phyloP scores from a whole-genome alignment of 2,797 vertebrate species.

The Phalloptychus januarius region DNA sequence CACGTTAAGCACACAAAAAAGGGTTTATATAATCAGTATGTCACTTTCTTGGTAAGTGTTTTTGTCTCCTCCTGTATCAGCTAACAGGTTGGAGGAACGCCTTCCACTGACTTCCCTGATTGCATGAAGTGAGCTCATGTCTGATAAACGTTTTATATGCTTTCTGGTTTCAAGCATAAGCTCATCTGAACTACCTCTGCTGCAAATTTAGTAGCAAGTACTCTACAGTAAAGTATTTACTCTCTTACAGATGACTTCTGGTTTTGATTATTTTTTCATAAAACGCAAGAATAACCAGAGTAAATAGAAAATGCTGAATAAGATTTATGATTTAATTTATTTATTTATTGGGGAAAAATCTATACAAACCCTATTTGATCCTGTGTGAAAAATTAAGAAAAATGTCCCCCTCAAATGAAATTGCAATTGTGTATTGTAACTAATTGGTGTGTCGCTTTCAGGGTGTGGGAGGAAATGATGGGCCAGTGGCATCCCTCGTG shows the following conservation, averaged over 20 bases:
- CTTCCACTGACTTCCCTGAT: conserved; percentile 37
- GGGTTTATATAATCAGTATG: conserved; percentile 2
- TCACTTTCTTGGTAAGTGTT: conserved; percentile 28
- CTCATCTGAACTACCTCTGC: neutral
- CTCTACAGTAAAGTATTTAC: neutral
- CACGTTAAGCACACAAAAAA: neutral
- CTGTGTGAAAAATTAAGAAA: neutral
- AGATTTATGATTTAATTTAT: neutral
- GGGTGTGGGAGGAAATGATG: conserved; percentile 1
- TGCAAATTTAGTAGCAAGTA: neutral
- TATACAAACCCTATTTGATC: neutral
- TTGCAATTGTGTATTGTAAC: conserved; percentile 39
- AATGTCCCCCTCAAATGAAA: conserved; percentile 28
- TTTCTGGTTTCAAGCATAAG: neutral
- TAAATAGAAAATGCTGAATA: neutral
- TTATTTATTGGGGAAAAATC: neutral
- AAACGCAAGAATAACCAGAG: neutral
- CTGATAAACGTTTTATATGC: neutral
- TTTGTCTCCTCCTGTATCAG: conserved; percentile 21
- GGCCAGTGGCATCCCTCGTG: conserved; percentile 14
- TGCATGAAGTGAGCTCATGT: conserved; percentile 25
- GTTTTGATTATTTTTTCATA: neutral
- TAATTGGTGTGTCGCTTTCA: conserved; percentile 19
- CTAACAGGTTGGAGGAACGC: conserved; percentile 10
- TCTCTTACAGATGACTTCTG: neutral